These are phyloP conservation scores for Eilema sororculum DNA, from an alignment of 2,888 invertebrate species.

Conservation along the genomic window DNA sequence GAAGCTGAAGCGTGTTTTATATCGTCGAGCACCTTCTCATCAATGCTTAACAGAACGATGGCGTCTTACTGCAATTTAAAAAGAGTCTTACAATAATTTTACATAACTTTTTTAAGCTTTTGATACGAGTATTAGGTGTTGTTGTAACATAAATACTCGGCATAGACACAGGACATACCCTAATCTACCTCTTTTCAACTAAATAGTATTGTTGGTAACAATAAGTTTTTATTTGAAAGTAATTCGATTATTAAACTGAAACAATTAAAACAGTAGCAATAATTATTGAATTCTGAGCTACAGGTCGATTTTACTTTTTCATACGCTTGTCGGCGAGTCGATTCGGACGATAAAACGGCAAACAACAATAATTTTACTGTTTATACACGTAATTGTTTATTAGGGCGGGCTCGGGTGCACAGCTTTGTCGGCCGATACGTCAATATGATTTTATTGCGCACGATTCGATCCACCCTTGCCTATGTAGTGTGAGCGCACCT, in stretches of 20 bases:
- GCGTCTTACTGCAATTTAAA: slow-evolving; percentile 3
- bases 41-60: background rate
- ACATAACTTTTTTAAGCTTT: background rate
- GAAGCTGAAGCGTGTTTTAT: slow-evolving; percentile 61
- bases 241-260: slow-evolving; percentile 9
- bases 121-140: no score
- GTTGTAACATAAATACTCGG: background rate
- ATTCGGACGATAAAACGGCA: slow-evolving; percentile 73
- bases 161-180: background rate
- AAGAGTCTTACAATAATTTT: background rate
- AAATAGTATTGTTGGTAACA: background rate
- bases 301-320: slow-evolving; percentile 32
- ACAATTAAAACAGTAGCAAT: slow-evolving; percentile 8
- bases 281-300: slow-evolving; percentile 26
- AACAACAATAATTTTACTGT: slow-evolving; percentile 75
- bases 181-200: background rate
- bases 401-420: slow-evolving; percentile 57
- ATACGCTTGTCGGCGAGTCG: slow-evolving; percentile 50
- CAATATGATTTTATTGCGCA: slow-evolving; percentile 68
- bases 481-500: slow-evolving; percentile 45
- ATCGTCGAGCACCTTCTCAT: slow-evolving; percentile 24
- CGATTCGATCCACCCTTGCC: slow-evolving; percentile 70
- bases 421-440: slow-evolving; percentile 73
- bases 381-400: slow-evolving; percentile 83
- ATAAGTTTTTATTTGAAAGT: slow-evolving; percentile 2